Evolutionary conservation across 2,888 invertebrate genomes (phyloP).

Genomic region (Hofmannophila pseudospretella): DNA sequence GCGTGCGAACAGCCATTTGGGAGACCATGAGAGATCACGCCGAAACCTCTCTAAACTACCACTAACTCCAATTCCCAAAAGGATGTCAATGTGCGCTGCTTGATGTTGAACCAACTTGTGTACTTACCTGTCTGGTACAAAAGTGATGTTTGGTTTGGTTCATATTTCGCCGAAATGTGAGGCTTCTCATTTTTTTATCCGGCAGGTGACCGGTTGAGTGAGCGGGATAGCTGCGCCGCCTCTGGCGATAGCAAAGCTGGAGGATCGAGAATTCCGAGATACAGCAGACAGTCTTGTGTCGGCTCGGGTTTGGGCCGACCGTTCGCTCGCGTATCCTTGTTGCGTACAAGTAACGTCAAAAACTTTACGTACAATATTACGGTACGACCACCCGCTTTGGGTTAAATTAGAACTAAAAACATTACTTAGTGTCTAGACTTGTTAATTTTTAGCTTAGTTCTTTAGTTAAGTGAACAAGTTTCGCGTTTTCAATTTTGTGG

Average conservation of each 20-base stretch:
- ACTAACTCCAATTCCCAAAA: not conserved
- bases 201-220: constrained; percentile 63
- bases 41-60: constrained; percentile 8
- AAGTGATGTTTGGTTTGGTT: constrained; percentile 44
- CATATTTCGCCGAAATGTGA: constrained; percentile 68
- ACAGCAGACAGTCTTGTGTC: constrained; percentile 58
- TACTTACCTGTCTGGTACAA: no score
- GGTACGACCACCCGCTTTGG: constrained; percentile 25
- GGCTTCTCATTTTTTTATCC: constrained; percentile 56
- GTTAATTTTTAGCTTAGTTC: constrained; percentile 15
- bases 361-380: constrained; percentile 61
- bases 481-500: constrained; percentile 60
- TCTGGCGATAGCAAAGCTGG: constrained; percentile 51
- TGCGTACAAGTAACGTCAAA: constrained; percentile 42
- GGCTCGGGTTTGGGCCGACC: constrained; percentile 50
- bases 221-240: constrained; percentile 49
- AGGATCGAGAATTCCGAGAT: constrained; percentile 33
- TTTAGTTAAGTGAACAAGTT: constrained; percentile 38
- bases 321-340: constrained; percentile 24
- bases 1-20: constrained; percentile 36
- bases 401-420: constrained; percentile 28
- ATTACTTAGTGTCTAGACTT: constrained; percentile 23
- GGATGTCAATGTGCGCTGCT: constrained; percentile 9
- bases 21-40: constrained; percentile 3
- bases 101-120: constrained; percentile 14